Conservation (phyloP, 2,797 vertebrate genomes). For the Pterois miles region DNA sequence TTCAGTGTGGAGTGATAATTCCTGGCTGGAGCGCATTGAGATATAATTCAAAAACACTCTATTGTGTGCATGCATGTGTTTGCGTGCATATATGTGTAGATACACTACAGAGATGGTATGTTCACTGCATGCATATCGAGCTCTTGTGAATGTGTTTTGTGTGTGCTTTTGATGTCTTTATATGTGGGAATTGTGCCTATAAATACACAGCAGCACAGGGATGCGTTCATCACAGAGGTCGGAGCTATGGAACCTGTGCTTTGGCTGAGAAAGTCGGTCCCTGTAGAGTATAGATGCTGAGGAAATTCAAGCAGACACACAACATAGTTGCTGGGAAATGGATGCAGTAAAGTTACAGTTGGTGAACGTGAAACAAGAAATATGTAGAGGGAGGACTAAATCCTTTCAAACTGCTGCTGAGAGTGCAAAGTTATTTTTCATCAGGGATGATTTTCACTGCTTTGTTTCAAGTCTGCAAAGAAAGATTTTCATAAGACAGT, state of each 20-base stretch:
- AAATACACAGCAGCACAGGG: conserved; percentile 41
- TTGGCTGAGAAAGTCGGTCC: background rate
- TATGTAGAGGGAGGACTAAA: background rate
- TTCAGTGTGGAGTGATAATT: background rate
- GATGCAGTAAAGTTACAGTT: background rate
- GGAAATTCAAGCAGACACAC: conserved; percentile 25
- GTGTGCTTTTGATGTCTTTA: conserved; percentile 21
- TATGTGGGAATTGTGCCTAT: conserved; percentile 42
- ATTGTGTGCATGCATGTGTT: background rate
- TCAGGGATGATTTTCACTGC: background rate
- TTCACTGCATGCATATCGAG: background rate
- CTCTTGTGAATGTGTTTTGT: conserved; percentile 3
- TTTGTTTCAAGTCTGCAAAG: background rate
- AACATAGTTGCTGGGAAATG: background rate
- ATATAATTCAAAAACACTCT: conserved; percentile 1
- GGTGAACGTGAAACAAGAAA: background rate
- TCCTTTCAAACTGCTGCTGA: background rate
- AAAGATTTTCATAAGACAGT: background rate
- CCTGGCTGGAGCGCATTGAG: background rate
- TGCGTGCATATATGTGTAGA: background rate
- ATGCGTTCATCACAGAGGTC: conserved; percentile 14
- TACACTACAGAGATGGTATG: background rate
- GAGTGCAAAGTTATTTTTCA: background rate
- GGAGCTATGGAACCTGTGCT: conserved; percentile 10
- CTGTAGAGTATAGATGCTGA: conserved; percentile 4